Evolutionary conservation across 2,888 invertebrate genomes (phyloP).

Genomic region (Mesorhabditis spiculigera): DNA sequence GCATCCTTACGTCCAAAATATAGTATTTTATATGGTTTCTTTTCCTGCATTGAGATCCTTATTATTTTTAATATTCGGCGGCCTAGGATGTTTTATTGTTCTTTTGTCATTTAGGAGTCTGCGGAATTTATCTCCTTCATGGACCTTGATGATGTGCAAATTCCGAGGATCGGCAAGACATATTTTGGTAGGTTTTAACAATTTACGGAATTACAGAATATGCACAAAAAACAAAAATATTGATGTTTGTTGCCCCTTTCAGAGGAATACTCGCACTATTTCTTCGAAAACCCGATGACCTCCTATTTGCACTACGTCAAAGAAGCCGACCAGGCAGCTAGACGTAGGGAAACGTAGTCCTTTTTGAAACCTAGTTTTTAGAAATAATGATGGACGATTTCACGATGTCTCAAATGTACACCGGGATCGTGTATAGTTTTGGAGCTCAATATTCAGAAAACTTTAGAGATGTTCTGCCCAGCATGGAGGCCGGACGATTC

Average conservation of each 20-base stretch:
- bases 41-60: no score
- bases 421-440: no score
- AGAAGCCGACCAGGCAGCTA: slow-evolving; percentile 18
- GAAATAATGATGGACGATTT: no score
- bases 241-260: neutral
- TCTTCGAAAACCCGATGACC: slow-evolving; percentile 13
- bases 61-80: no score
- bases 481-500: slow-evolving; percentile 20
- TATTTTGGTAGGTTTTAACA: slow-evolving; percentile 26
- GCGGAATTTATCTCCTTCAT: slow-evolving; percentile 31
- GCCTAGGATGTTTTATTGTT: no score
- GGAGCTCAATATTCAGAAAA: no score
- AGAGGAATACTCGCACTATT: neutral
- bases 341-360: slow-evolving; percentile 13
- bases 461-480: no score
- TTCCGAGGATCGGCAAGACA: slow-evolving; percentile 26
- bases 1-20: neutral
- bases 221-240: neutral
- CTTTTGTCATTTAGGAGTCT: slow-evolving; percentile 20
- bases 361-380: no score
- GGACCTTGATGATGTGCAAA: slow-evolving; percentile 34
- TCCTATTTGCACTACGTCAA: slow-evolving; percentile 22
- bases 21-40: no score
- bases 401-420: no score
- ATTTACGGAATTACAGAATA: no score